Evolutionary conservation across 1,140 invertebrate genomes (phyloP), one percentile per base, ranked within the genome.

Genomic region (Bombus fervidus): DNA sequence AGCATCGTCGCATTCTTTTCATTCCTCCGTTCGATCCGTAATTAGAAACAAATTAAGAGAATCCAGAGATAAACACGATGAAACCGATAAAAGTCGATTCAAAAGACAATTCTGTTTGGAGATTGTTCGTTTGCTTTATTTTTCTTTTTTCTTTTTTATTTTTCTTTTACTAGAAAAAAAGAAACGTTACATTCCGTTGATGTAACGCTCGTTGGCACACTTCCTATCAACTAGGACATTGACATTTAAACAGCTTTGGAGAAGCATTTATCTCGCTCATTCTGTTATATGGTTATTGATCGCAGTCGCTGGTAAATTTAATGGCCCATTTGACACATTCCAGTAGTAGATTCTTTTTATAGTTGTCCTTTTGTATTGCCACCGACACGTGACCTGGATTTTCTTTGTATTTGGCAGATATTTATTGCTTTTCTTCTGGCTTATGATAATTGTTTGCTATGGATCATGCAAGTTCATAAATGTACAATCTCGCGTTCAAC

Each of bases 161-260:
- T 53, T 22, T 8, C 18, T 53, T 53, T 53, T 53, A 22, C 18
- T 53, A 53, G 47, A 22, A 53, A 53, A 22, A 62, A n/a, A 28
- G n/a, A n/a, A 5, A 62, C 34, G 12, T 12, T n/a, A n/a, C 4
- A 9, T 62, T 62, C 28, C 10, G 4, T n/a, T 62, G 12, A 62
- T n/a, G 12, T n/a, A 28, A 80, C 41, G 18, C 0, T 18, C 34
- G 22, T 81, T 81, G 78, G 78, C 66, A 71, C 66, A 66, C 2
- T 39, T 57, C 28, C 78, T 69, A 28, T 81, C 34, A 47, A n/a
- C n/a, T 37, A n/a, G 66, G 47, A 71, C 66, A 25, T 81, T 81
- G 43, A 81, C 66, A 39, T 25, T 68, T 22, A 22, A 69, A 39
- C 37, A 12, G 12, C 34, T 25, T 22, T 5, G 12, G 28, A 9